A percentile compares a stretch with the other conserved stretches of the same genome.
phyloP scores from a whole-genome alignment of 2,888 invertebrate species.

The Acanthosepion lycidas region DNA sequence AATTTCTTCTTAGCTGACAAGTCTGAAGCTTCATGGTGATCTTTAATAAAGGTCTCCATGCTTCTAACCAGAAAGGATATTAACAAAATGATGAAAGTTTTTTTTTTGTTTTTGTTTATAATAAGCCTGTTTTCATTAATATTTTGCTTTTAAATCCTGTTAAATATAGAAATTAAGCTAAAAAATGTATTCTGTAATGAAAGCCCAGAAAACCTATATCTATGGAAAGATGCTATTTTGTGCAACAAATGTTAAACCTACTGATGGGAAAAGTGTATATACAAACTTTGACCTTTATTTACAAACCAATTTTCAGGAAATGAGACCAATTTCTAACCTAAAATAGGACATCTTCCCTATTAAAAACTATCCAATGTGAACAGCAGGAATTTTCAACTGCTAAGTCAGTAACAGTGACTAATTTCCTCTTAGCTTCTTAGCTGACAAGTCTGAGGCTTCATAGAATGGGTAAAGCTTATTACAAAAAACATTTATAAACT shows the following conservation, averaged over 20 bases:
- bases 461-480: neutral
- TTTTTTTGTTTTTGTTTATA: too few species aligned
- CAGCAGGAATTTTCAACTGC: too few species aligned
- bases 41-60: too few species aligned
- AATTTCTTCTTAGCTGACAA: too few species aligned
- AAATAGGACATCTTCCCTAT: neutral
- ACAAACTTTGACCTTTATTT: conserved; percentile 34
- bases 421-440: neutral
- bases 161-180: too few species aligned
- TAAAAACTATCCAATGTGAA: neutral
- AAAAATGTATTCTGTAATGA: neutral
- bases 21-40: too few species aligned
- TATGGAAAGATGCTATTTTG: neutral
- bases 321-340: neutral
- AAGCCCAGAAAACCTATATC: neutral
- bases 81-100: too few species aligned
- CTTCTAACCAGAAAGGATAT: too few species aligned
- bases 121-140: too few species aligned
- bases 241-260: neutral
- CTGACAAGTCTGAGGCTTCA: neutral
- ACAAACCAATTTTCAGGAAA: neutral
- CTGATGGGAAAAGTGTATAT: neutral
- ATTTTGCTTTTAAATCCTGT: too few species aligned
- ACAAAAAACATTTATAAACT: neutral
- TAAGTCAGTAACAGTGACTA: too few species aligned